Evolutionary conservation across 2,797 vertebrate genomes (phyloP), one percentile per base, ranked within the genome.

Genomic region (Australoheros facetus): DNA sequence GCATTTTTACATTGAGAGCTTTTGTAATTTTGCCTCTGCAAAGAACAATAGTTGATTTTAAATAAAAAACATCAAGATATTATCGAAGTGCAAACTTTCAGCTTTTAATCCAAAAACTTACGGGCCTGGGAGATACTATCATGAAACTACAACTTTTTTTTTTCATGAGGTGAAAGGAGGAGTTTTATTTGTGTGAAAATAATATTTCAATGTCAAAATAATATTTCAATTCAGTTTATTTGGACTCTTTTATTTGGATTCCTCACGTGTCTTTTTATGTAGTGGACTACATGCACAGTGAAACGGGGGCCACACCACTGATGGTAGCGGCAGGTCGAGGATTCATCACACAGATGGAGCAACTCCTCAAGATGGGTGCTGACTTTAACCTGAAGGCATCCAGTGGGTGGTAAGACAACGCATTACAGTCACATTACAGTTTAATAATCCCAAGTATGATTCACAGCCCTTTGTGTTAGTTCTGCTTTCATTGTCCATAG

Each of bases 231-330:
- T 66, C 21, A n/a, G 1, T 48, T 16, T 8, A 28, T 7, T 53
- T 53, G 14, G 39, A 3, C 42, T 57, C 1, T 10, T 30, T 30
- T 30, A 4, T 30, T 30, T 30, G 28, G 23, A 77, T 30, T 78
- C 4, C 32, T 77, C 37, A 21, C 62, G 21, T 62, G 2, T 76
- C 72, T 26, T 55, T 78, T 30, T 39, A 1, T 21, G 4, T 80
- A 99, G 97, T 99, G 93, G 97, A 99, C 91, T 98, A 97, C 80
- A 95, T 93, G 42, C 98, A 99, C 93, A 98, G 97, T 76, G 96
- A 97, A 87, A 98, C 97, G 2, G 97, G 97, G 5, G 95, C 88
- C 1, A 97, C 98, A 3, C 87, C 97, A n/a, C 91, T 99, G 88
- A 99, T 99, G 98, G 95, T 96, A 82, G 96, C 98, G 64, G 95